phyloP scores from a whole-genome alignment of 30 jellyfish, hydroid and myxozoan genomes.

The Morbakka virulenta region DNA sequence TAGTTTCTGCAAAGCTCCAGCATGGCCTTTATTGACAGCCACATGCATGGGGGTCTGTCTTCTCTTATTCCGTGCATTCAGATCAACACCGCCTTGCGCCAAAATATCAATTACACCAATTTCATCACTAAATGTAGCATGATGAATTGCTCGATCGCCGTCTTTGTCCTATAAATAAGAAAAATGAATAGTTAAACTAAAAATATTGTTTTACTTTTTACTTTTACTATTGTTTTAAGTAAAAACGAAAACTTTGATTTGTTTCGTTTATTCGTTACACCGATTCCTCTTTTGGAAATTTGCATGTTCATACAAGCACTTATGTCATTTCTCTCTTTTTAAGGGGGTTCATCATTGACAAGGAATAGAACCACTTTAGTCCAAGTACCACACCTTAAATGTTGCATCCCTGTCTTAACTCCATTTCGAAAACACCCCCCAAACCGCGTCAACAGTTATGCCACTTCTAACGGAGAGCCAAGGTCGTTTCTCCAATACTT shows the following conservation, averaged over 20 bases:
- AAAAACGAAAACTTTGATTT: not conserved
- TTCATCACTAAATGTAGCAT: slow-evolving; percentile 86
- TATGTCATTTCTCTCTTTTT: too few species aligned
- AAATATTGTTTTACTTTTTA: not conserved
- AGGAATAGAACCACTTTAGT: too few species aligned
- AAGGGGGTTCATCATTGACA: too few species aligned
- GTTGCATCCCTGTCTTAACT: too few species aligned
- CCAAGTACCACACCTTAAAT: too few species aligned
- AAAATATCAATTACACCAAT: slow-evolving; percentile 53
- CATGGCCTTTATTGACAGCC: slow-evolving; percentile 92
- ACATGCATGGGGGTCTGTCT: slow-evolving; percentile 88
- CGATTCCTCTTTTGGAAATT: too few species aligned
- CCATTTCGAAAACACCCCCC: too few species aligned
- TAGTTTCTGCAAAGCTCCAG: slow-evolving; percentile 58
- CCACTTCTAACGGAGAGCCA: too few species aligned
- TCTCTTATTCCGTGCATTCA: slow-evolving; percentile 83
- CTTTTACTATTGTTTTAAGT: not conserved
- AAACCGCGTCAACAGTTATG: too few species aligned
- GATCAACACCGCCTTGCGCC: slow-evolving; percentile 74
- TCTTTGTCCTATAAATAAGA: slow-evolving; percentile 65
- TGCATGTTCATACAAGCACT: too few species aligned
- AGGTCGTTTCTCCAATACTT: too few species aligned
- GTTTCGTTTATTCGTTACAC: not conserved
- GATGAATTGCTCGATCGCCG: slow-evolving; percentile 93
- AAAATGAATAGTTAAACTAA: too few species aligned